Evolutionary conservation across 92 coral and sea anemone genomes (phyloP).

Genomic region (Parazoanthus atlanticus): DNA sequence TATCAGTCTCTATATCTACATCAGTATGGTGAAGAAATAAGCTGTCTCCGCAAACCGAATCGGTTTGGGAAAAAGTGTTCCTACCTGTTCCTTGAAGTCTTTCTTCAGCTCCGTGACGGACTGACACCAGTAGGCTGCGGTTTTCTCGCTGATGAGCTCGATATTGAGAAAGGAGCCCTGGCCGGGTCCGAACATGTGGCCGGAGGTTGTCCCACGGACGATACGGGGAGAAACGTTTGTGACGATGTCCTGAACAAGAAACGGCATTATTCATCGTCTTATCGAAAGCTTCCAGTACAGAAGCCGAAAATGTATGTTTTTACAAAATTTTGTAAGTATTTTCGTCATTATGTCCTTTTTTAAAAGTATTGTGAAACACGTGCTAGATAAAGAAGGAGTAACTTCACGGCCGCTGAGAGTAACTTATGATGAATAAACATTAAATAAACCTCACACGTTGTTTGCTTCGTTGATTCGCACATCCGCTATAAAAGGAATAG

Average conservation of each 20-base stretch:
- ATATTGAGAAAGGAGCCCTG: conserved; percentile 96
- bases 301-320: not conserved
- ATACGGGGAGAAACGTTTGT: conserved; percentile 96
- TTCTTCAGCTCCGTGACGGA: conserved; percentile 92
- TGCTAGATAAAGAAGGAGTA: not conserved
- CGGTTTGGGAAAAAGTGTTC: not conserved
- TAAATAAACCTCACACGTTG: not conserved
- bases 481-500: too few relatives aligned
- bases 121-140: conserved; percentile 97
- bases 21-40: too few relatives aligned
- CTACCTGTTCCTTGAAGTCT: conserved; percentile 89
- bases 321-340: not conserved
- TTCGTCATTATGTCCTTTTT: not conserved
- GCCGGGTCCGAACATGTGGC: conserved; percentile 94
- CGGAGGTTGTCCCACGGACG: conserved; percentile 97
- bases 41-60: not conserved
- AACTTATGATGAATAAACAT: not conserved
- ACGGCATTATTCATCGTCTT: not conserved
- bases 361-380: not conserved
- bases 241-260: conserved; percentile 70
- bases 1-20: too few relatives aligned
- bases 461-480: too few relatives aligned
- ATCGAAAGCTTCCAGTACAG: too few relatives aligned
- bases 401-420: not conserved
- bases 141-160: conserved; percentile 96